Evolutionary conservation across 1,140 invertebrate genomes (phyloP), one percentile per base, ranked within the genome.

Genomic region (Euura lappo): DNA sequence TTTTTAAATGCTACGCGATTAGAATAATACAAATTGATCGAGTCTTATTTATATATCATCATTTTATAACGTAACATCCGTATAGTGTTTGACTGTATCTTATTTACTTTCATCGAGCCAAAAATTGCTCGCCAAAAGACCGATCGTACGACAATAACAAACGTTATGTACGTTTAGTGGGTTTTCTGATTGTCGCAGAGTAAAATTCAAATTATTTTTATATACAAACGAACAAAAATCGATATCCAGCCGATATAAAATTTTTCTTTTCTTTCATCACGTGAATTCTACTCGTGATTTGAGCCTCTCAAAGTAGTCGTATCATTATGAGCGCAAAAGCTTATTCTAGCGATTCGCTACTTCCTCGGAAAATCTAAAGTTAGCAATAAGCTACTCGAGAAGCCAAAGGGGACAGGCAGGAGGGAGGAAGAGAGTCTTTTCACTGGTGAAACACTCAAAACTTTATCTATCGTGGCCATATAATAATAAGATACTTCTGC

Each of bases 321-420:
- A 60, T 60, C 51, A 60, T 60, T 11, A 60, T n/a, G 51, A 60
- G 13, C 3, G 51, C 51, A 60, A 60, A 60, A 60, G 28, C 28
- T 28, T 28, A 28, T 28, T 11, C 51, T 60, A 60, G 64, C 65
- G 71, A 66, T 79, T 79, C 76, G 78, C 77, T 79, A 81, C 81
- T 79, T 82, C 75, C 76, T 80, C 70, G 67, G 71, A 46, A 68
- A 60, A 75, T 75, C 79, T 78, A 80, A 80, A 71, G 79, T 80
- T 77, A 75, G 65, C 3, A 28, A 28, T 28, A 8, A 60, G 73
- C 69, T 10, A 47, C 51, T 66, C 73, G 67, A 73, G 72, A 44
- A 75, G 73, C 73, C 75, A 78, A 79, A 47, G 71, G 71, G 70
- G 6, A 69, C 42, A 42, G 10, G 28, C 11, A 73, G n/a, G 65